Evolutionary conservation across 92 coral and sea anemone species (phyloP).

Genomic region (Chrysogorgia sp.): DNA sequence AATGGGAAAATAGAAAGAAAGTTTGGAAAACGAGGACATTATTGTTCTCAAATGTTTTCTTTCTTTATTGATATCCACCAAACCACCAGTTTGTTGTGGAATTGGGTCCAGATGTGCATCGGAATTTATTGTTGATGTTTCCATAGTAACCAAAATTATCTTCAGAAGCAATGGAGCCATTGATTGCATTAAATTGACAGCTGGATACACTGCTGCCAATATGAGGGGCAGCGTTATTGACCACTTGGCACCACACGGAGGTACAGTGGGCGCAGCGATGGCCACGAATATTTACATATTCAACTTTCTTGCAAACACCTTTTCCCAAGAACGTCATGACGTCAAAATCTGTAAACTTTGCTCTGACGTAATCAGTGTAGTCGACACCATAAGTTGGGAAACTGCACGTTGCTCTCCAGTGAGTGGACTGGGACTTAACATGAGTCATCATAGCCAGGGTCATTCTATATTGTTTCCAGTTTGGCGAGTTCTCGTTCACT

Average conservation of each 20-base stretch:
- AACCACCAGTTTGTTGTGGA: slow-evolving; percentile 76
- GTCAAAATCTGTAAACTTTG: slow-evolving; percentile 60
- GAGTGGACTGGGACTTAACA: slow-evolving; percentile 66
- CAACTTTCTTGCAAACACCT: slow-evolving; percentile 59
- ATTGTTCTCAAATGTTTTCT: no score
- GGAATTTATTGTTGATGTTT: slow-evolving; percentile 59
- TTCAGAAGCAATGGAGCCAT: slow-evolving; percentile 54
- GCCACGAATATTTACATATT: slow-evolving; percentile 67
- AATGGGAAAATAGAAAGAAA: no score
- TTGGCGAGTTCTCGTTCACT: slow-evolving; percentile 61
- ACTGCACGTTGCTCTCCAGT: slow-evolving; percentile 76
- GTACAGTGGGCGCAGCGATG: slow-evolving; percentile 52
- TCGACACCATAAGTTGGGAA: slow-evolving; percentile 62
- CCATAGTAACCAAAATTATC: slow-evolving; percentile 71
- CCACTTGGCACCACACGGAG: slow-evolving; percentile 64
- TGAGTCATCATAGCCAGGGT: slow-evolving; percentile 50
- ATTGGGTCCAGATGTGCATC: slow-evolving; percentile 67
- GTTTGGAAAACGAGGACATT: no score
- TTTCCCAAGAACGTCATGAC: slow-evolving; percentile 44
- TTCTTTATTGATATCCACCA: no score
- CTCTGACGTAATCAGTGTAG: slow-evolving; percentile 70
- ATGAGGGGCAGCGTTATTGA: slow-evolving; percentile 14
- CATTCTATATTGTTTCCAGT: slow-evolving; percentile 66
- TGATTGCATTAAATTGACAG: slow-evolving; percentile 53
- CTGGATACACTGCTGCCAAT: slow-evolving; percentile 53